Conservation (phyloP, 2,888 invertebrate species). For the Hypomecis atomaria region DNA sequence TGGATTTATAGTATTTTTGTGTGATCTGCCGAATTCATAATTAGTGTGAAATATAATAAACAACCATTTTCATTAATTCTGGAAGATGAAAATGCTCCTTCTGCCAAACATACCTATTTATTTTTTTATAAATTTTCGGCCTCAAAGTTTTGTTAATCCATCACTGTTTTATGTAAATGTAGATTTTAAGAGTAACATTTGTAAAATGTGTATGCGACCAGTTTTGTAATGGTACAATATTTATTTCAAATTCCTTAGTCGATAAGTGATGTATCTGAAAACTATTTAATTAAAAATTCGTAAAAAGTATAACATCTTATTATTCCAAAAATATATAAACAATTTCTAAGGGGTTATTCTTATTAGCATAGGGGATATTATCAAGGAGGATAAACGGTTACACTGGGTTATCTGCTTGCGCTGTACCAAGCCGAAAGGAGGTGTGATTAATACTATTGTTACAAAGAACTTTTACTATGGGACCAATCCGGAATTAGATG, state of each 20-base stretch:
- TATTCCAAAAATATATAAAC: neutral
- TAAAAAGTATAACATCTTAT: slow-evolving; percentile 13
- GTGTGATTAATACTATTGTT: too few species aligned
- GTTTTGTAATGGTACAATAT: slow-evolving; percentile 35
- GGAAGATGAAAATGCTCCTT: too few species aligned
- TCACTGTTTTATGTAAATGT: slow-evolving; percentile 28
- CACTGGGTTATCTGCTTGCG: too few species aligned
- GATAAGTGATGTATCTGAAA: slow-evolving; percentile 44
- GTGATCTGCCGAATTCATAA: too few species aligned
- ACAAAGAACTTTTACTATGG: too few species aligned
- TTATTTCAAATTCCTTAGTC: slow-evolving; percentile 41
- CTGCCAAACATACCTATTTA: too few species aligned
- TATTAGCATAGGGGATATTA: too few species aligned
- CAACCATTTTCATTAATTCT: neutral
- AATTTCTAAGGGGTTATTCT: too few species aligned
- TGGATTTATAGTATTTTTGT: too few species aligned
- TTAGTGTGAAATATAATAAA: neutral
- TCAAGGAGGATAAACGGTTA: too few species aligned
- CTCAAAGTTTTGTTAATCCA: slow-evolving; percentile 6
- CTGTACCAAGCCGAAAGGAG: too few species aligned
- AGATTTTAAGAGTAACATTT: slow-evolving; percentile 35
- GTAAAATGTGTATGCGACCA: slow-evolving; percentile 30
- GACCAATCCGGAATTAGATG: too few species aligned
- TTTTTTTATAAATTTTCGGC: neutral
- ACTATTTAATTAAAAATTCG: slow-evolving; percentile 32